Evolutionary conservation across 2,113 vertebrate species (phyloP).

Genomic region (Myanophis thanlyinensis): DNA sequence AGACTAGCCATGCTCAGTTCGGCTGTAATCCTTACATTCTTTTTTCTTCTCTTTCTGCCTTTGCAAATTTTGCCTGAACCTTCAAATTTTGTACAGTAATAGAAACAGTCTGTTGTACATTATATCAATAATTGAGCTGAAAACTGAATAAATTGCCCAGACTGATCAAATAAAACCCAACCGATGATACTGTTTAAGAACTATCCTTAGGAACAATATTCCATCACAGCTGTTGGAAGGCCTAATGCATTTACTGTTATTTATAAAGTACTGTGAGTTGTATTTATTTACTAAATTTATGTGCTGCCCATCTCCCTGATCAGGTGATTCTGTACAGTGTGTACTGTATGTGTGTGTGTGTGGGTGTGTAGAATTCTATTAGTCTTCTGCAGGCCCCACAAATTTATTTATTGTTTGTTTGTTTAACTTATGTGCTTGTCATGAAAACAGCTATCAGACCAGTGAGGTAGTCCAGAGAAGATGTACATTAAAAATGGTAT

Average conservation of each 20-base stretch:
- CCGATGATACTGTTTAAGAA: neutral
- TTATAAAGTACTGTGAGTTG: too few species aligned
- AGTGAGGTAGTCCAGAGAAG: neutral
- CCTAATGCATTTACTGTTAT: too few species aligned
- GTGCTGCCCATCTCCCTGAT: too few species aligned
- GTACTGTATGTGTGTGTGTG: too few species aligned
- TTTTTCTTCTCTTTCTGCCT: neutral
- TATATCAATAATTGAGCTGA: neutral
- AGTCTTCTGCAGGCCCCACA: neutral
- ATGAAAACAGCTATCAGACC: too few species aligned
- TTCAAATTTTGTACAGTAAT: neutral
- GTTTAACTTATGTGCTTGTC: too few species aligned
- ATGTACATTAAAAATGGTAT: neutral
- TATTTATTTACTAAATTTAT: too few species aligned
- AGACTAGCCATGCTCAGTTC: too few species aligned
- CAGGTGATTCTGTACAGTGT: too few species aligned
- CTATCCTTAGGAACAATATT: neutral
- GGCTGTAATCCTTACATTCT: neutral
- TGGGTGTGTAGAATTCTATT: neutral
- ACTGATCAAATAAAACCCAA: neutral
- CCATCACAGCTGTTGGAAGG: neutral
- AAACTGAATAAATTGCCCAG: neutral
- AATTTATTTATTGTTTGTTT: too few species aligned
- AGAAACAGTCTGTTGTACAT: neutral
- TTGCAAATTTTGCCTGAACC: neutral